phyloP scores from a whole-genome alignment of 2,113 vertebrate species.

The Empidonax alnorum region DNA sequence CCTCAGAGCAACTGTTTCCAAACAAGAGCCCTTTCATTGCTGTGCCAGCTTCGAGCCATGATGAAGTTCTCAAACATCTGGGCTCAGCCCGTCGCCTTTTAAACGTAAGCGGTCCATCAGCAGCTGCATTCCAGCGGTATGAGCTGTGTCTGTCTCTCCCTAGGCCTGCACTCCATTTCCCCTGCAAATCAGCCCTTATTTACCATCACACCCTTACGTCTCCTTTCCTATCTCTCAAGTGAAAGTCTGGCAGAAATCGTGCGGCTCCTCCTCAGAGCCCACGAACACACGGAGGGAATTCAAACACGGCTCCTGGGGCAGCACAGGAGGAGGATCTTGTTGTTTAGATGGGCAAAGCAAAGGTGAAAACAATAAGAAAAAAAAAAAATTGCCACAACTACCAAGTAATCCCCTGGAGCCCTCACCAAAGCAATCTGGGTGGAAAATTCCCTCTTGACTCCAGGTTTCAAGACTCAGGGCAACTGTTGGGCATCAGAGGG shows the following conservation, averaged over 20 bases:
- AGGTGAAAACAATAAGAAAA: background rate
- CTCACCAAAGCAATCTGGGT: background rate
- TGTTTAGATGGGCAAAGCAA: background rate
- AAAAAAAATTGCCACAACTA: too few relatives aligned
- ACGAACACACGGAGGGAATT: background rate
- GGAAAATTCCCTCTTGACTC: background rate
- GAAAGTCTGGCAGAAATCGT: background rate
- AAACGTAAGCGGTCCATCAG: constrained; percentile 4
- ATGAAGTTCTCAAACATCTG: constrained; percentile 31
- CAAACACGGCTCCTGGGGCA: background rate
- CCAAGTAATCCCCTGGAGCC: background rate
- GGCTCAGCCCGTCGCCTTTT: background rate
- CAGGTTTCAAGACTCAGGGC: background rate
- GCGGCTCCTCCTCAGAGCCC: background rate
- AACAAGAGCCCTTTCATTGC: constrained; percentile 26
- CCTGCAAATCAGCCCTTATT: background rate
- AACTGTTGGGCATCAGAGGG: background rate
- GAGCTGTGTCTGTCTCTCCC: constrained; percentile 26
- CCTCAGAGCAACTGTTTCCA: background rate
- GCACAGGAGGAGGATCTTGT: background rate
- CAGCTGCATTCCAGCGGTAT: constrained; percentile 25
- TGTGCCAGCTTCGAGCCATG: constrained; percentile 9
- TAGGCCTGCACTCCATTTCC: constrained; percentile 21
- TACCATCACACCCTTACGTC: background rate
- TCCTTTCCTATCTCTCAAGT: background rate